Evolutionary conservation across 37 sponge, comb jelly and placozoan species (phyloP).

Genomic region (Tethya wilhelma): DNA sequence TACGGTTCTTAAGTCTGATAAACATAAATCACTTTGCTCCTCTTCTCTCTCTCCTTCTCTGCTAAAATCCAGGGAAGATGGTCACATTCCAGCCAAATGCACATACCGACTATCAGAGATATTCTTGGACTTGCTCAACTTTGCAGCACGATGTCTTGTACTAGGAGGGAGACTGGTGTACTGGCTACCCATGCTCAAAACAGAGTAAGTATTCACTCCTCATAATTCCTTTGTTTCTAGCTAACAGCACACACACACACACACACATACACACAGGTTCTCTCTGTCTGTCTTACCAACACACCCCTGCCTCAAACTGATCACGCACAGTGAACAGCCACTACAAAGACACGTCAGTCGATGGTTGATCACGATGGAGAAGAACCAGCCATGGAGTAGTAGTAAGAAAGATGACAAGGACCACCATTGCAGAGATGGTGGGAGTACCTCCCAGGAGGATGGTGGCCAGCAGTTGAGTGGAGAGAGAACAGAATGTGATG

Average conservation of each 20-base stretch:
- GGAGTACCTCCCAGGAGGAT: neutral
- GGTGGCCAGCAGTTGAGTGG: neutral
- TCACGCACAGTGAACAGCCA: conserved; percentile 69
- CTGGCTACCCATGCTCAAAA: conserved; percentile 77
- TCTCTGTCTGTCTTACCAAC: conserved; percentile 32
- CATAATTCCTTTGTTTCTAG: too few species aligned
- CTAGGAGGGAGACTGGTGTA: conserved; percentile 89
- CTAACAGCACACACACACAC: too few species aligned
- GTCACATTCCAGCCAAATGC: conserved; percentile 41
- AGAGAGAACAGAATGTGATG: too few species aligned
- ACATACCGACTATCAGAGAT: conserved; percentile 78
- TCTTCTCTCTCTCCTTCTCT: too few species aligned
- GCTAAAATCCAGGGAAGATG: conserved; percentile 38
- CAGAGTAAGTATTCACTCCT: conserved; percentile 47
- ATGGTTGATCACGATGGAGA: conserved; percentile 84
- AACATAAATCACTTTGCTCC: too few species aligned
- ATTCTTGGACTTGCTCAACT: conserved; percentile 68
- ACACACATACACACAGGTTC: conserved; percentile 43
- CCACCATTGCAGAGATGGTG: neutral
- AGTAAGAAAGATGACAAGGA: neutral
- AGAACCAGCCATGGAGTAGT: conserved; percentile 42
- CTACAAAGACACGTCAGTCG: conserved; percentile 53
- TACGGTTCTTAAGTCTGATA: neutral
- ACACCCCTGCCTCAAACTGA: conserved; percentile 71
- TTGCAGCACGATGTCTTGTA: conserved; percentile 76